phyloP scores from a whole-genome alignment of 2,888 invertebrate genomes.

The Aporophyla nigra region DNA sequence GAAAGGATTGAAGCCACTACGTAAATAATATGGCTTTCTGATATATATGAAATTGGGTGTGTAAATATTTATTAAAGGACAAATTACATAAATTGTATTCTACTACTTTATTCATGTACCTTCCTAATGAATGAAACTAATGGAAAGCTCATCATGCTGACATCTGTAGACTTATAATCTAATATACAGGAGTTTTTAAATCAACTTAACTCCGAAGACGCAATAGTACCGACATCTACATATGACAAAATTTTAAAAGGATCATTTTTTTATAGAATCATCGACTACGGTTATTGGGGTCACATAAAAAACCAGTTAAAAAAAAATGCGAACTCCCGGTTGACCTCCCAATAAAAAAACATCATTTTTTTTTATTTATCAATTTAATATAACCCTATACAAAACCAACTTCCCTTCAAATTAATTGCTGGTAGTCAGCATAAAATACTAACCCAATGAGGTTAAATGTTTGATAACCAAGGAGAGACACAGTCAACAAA shows the following conservation, averaged over 20 bases:
- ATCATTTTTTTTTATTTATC: no score
- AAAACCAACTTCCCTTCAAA: not conserved
- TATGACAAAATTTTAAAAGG: not conserved
- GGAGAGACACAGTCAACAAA: not conserved
- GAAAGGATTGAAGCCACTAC: constrained; percentile 25
- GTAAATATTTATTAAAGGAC: constrained; percentile 24
- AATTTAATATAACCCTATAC: no score
- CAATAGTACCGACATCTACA: not conserved
- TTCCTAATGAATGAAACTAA: not conserved
- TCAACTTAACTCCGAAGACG: not conserved
- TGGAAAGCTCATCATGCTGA: not conserved
- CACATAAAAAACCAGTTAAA: not conserved
- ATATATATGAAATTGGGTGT: constrained; percentile 1
- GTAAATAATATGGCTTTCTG: constrained; percentile 20
- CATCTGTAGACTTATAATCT: no score
- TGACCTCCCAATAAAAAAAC: no score
- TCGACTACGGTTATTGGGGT: not conserved
- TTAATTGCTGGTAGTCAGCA: not conserved
- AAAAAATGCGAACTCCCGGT: no score
- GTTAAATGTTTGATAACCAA: not conserved
- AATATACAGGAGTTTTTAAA: not conserved
- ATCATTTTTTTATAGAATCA: not conserved
- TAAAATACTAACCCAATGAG: not conserved
- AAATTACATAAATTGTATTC: not conserved
- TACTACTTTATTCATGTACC: not conserved